Evolutionary conservation across 1,140 invertebrate species (phyloP), one percentile per base, ranked within the genome.

Genomic region (Caenorhabditis brenneri): DNA sequence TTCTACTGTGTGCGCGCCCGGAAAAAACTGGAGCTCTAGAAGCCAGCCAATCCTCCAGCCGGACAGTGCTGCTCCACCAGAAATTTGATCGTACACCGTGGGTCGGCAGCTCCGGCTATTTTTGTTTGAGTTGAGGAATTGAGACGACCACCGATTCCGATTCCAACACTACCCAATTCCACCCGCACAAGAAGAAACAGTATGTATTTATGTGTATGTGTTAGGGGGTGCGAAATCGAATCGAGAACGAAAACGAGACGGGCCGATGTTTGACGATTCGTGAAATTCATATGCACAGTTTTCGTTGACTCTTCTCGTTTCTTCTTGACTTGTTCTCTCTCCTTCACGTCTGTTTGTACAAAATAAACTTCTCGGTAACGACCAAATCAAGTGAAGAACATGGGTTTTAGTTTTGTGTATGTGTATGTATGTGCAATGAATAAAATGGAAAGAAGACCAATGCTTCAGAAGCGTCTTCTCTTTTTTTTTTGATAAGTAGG

Each of bases 291-390:
- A 74, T 74, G 65, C 65, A 74, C 65, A 74, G 65, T 74, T 74
- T 74, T 74, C 65, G 65, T 74, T 74, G 36, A 74, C 65, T 74
- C 65, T 74, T 42, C 65, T n/a, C n/a, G 0, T 10, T 65, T 65
- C 24, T 27, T 58, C 39, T 51, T n/a, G 49, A 3, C 49, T 55
- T 27, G 53, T 55, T 55, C 24, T 27, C 22, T 51, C 49, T 51
- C n/a, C 19, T 46, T 15, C 33, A 65, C 65, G 36, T 74, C 33
- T 74, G 65, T 74, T 74, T 74, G 65, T 42, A 74, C 36, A 74
- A 74, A 74, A 74, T 74, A 74, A 74, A 74, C 65, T 74, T 74
- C 65, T 74, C 65, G 65, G 65, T 74, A 74, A 74, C 65, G 65
- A 74, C 65, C 65, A 74, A 74, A 74, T 74, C 65, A 74, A 74